Base-by-base conservation (phyloP, 2,113 vertebrate genomes). In the Tachuris rubrigastra region DNA sequence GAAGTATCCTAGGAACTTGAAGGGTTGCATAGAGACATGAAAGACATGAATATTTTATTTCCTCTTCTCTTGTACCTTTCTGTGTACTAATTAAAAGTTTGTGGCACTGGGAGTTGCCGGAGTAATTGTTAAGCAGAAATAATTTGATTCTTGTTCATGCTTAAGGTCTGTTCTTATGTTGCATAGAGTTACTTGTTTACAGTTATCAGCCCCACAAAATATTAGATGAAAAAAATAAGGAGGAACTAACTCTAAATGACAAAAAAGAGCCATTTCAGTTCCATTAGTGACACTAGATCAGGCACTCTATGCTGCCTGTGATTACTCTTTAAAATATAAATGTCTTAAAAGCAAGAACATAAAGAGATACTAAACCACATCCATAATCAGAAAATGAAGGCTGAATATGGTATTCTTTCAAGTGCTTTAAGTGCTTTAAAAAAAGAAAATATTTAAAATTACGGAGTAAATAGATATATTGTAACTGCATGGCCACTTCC, bases 281-380 rank as follows among this genome's bases (percentile, higher is more conserved):
- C 81, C 69, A 89, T 91, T 91, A 96, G 37, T 6, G 24, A 68
- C 74, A 85, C 33, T 68, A 39, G 42, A 89, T 89, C 60, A 67
- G 65, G 12, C 0, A 0, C 33, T 20, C 3, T 73, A 21, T 44
- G 21, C 46, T 84, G 41, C 19, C 47, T 14, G 3, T 21, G 28
- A 73, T 86, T 85, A 37, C 21, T 44, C 68, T 58, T 58, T 55
- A 62, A 87, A 93, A 85, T 76, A 86, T 49, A 92, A 67, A 80
- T 80, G 19, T 65, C 50, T 96, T 90, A 94, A 93, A 91, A 91
- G 19, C 81, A 90, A 55, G 56, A 93, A 49, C n/a, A 60, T 85
- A 80, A 52, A 86, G 58, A 82, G 27, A 24, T 73, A 22, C 30
- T 39, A 84, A 96, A 86, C 73, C 52, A 60, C 52, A 75, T 60